Base-by-base conservation (phyloP, 2,888 invertebrate species). In the Tethea ocularis region DNA sequence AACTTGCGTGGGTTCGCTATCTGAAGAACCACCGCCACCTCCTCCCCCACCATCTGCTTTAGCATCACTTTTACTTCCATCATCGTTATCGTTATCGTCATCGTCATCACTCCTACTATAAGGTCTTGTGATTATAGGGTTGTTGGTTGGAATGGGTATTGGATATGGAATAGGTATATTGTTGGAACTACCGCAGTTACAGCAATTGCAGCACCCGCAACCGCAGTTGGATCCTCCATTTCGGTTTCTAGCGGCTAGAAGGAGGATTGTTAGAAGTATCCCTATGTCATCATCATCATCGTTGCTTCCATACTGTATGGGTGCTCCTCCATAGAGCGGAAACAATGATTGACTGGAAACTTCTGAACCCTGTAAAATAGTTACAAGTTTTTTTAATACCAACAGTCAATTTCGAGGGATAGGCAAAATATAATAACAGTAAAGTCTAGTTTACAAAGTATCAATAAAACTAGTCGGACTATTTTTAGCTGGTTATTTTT, bases 141-240 rank as follows among this genome's bases (percentile, higher is more conserved):
- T 84, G 57, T 82, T 86, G 0, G 78, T 86, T 0, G 87, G 85
- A 20, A 86, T 68, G 0, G 87, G 81, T 60, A 88, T 84, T 0
- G 88, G 88, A 56, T 78, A 87, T 0, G 89, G 88, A 38, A 88
- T 74, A 0, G 86, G 87, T 11, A 87, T 74, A 23, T 69, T 82
- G 13, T 69, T 58, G 52, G 67, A 67, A 20, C 69, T 70, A 10
- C 76, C 64, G 56, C 79, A 77, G 56, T 70, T 74, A 59, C 78
- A 77, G 59, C 79, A 79, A 26, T 68, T 69, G 58, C 83, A 74
- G 29, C 78, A 70, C 20, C 75, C 56, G 51, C 75, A 66, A 13
- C 66, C 36, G 20, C 26, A 61, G 38, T 20, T 56, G 29, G 11
- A 20, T 20, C 33, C 33, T 56, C 62, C 11, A 61, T 59, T 13